These are phyloP conservation scores for Diogma glabrata DNA, from an alignment of 2,888 invertebrate genomes.

Conservation along the genomic window DNA sequence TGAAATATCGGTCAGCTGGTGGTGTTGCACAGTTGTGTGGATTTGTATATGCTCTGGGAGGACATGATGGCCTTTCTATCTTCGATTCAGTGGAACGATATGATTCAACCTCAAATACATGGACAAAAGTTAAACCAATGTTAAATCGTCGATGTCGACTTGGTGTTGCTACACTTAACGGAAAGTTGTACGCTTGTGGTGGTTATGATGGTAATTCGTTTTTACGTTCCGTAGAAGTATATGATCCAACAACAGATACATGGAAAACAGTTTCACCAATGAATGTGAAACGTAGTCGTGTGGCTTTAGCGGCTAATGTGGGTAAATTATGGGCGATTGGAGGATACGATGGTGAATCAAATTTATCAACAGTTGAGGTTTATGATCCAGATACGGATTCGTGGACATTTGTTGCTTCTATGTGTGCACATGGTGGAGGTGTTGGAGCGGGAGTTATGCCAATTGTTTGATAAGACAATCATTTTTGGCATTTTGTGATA, in stretches of 20 bases:
- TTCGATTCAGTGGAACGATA: constrained; percentile 78
- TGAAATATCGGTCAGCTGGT: constrained; percentile 49
- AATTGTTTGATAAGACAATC: constrained; percentile 23
- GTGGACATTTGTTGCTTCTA: constrained; percentile 63
- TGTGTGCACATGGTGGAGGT: constrained; percentile 81
- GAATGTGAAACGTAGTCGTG: constrained; percentile 71
- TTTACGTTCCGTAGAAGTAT: constrained; percentile 69
- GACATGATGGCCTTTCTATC: constrained; percentile 79
- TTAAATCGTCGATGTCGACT: constrained; percentile 67
- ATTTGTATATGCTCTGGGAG: constrained; percentile 70
- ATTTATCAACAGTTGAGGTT: constrained; percentile 72
- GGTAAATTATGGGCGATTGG: constrained; percentile 75
- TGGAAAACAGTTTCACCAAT: constrained; percentile 70
- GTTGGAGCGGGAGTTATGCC: constrained; percentile 81
- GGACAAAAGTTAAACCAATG: constrained; percentile 70
- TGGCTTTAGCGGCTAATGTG: constrained; percentile 71
- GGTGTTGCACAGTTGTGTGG: constrained; percentile 55
- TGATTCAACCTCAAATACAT: constrained; percentile 58
- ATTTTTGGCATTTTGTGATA: no score
- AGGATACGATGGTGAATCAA: constrained; percentile 63
- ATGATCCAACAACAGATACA: constrained; percentile 58
- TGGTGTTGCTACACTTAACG: constrained; percentile 69
- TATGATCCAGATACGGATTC: constrained; percentile 61
- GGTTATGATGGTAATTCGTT: constrained; percentile 79
- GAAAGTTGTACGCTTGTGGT: constrained; percentile 72